Evolutionary conservation across 2,888 invertebrate genomes (phyloP).

Genomic region (Tridacna gigas): DNA sequence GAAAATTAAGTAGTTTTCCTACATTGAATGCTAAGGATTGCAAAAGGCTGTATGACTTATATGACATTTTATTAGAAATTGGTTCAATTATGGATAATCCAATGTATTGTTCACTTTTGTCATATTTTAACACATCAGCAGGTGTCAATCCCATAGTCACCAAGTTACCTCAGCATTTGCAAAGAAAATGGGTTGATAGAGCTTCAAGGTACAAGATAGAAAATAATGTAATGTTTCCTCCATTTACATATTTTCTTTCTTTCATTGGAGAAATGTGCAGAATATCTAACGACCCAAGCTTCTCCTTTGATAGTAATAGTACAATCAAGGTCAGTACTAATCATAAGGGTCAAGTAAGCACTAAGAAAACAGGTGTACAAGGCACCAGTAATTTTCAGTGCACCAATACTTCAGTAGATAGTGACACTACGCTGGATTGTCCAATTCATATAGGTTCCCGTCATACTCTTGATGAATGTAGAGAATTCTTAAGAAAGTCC

Average conservation of each 20-base stretch:
- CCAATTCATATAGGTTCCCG: background rate
- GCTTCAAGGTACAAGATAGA: background rate
- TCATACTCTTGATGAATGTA: background rate
- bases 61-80: background rate
- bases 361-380: background rate
- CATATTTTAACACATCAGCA: background rate
- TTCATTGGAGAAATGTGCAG: background rate
- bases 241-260: background rate
- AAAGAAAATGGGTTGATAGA: constrained; percentile 8
- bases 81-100: background rate
- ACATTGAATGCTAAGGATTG: background rate
- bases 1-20: background rate
- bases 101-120: background rate
- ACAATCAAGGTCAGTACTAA: background rate
- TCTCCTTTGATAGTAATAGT: background rate
- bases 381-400: background rate
- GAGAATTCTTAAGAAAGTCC: background rate
- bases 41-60: background rate
- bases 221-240: background rate
- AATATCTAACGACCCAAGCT: background rate
- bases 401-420: no score
- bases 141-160: background rate
- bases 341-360: background rate
- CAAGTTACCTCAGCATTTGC: background rate
- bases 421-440: background rate